Evolutionary conservation across 2,113 vertebrate genomes (phyloP), one percentile per base, ranked within the genome.

Genomic region (Lutjanus erythropterus): DNA sequence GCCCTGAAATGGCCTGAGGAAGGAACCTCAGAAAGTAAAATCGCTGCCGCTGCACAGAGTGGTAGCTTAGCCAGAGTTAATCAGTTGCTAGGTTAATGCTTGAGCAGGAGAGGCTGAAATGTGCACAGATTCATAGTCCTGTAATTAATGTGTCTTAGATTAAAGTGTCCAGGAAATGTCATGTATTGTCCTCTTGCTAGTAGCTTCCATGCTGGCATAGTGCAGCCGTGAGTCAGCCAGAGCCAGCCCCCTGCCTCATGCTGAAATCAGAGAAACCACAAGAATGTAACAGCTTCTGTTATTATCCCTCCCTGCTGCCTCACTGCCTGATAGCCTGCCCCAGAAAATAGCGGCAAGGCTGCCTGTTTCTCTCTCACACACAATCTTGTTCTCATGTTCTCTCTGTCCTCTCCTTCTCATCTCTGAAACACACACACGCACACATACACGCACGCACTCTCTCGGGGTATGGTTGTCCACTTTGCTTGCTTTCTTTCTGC

Each of bases 261-360:
- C 87, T 91, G 91, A 90, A 92, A 94, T 91, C 92, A 93, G 91
- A 92, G 93, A 90, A 92, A 92, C 91, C 92, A 89, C 91, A 93
- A 92, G 91, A 94, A 93, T 93, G 91, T 89, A 92, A 92, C 91
- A 89, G 90, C 91, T 93, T 92, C 91, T 92, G 89, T 90, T 92
- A 92, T 91, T 92, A 93, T 90, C 88, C 86, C 85, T 88, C 86
- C 86, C 84, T 73, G 86, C 87, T 86, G 88, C 88, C 86, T 88
- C 67, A n/a, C 81, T 81, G 89, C 88, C 91, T 83, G 85, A 89
- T 89, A 88, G 85, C 78, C 79, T 89, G 84, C 42, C 81, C 89
- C 65, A 90, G 85, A 89, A 91, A 90, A 89, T 41, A 81, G 81
- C 71, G 81, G 86, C 39, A 2, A 86, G 67, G 56, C 80, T 81